These are phyloP conservation scores for Scomber colias DNA, from an alignment of 2,113 vertebrate genomes.

Conservation along the genomic window DNA sequence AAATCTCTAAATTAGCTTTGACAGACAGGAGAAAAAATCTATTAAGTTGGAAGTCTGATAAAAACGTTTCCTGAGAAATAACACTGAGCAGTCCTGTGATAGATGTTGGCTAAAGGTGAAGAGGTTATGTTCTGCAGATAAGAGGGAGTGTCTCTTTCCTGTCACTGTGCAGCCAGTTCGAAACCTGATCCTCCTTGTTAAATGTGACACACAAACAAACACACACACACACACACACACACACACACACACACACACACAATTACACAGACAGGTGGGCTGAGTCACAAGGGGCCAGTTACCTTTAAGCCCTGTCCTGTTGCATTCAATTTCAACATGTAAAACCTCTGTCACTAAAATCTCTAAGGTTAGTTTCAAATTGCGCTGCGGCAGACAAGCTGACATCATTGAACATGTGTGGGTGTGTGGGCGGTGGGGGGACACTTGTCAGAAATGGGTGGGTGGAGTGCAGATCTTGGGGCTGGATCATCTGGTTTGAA, in stretches of 20 bases:
- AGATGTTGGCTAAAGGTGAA: slow-evolving; percentile 23
- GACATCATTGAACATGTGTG: slow-evolving; percentile 29
- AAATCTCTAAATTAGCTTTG: neutral
- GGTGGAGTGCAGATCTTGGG: slow-evolving; percentile 1
- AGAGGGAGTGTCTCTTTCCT: slow-evolving; percentile 36
- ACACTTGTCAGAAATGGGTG: slow-evolving; percentile 18
- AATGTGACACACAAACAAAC: slow-evolving; percentile 39
- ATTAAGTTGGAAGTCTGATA: neutral
- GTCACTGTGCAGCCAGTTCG: slow-evolving; percentile 48
- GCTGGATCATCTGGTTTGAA: slow-evolving; percentile 63
- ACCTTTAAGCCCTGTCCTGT: slow-evolving; percentile 22
- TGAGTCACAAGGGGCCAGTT: slow-evolving; percentile 29
- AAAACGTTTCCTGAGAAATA: neutral
- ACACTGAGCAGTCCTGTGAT: neutral
- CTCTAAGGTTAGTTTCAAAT: slow-evolving; percentile 6
- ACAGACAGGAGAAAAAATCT: neutral
- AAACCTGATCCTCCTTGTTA: slow-evolving; percentile 58
- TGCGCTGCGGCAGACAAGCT: slow-evolving; percentile 9
- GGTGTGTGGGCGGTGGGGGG: slow-evolving; percentile 3
- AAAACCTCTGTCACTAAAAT: slow-evolving; percentile 9
- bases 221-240: slow-evolving; percentile 14
- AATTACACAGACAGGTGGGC: slow-evolving; percentile 43
- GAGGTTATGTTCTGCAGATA: slow-evolving; percentile 14
- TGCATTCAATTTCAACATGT: neutral
- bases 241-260: slow-evolving; percentile 20